These are phyloP conservation scores for Anolis apletophallus DNA, from an alignment of 2,797 vertebrate genomes.

Conservation along the genomic window DNA sequence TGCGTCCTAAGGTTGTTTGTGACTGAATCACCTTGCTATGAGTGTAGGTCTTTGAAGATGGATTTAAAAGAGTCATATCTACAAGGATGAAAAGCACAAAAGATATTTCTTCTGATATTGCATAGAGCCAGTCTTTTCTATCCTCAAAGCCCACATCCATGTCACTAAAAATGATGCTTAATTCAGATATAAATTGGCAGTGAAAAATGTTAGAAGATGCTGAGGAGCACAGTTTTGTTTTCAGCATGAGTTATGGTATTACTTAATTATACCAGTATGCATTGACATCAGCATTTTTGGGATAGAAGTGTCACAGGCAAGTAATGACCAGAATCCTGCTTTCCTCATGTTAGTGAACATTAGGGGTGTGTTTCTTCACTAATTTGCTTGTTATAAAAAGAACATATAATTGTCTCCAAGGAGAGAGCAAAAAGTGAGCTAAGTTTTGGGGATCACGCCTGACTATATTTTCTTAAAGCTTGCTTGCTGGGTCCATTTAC, in stretches of 20 bases:
- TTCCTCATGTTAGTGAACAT: not conserved
- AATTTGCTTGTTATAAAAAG: no score
- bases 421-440: no score
- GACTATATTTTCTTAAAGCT: no score
- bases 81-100: not conserved
- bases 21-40: not conserved
- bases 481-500: no score
- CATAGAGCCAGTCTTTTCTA: no score
- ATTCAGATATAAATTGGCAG: not conserved
- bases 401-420: no score
- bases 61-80: not conserved
- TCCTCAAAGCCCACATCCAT: no score
- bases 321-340: not conserved
- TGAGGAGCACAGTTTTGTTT: not conserved
- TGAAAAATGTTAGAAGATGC: not conserved
- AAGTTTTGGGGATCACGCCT: no score
- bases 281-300: not conserved
- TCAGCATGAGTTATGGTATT: not conserved
- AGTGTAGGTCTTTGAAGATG: not conserved
- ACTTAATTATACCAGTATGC: not conserved
- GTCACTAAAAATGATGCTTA: not conserved
- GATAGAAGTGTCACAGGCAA: not conserved
- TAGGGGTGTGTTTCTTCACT: no score
- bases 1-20: not conserved
- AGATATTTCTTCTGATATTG: rapidly evolving